These are phyloP conservation scores for Stictonetta naevosa DNA, from an alignment of 2,113 vertebrate genomes.

Conservation along the genomic window DNA sequence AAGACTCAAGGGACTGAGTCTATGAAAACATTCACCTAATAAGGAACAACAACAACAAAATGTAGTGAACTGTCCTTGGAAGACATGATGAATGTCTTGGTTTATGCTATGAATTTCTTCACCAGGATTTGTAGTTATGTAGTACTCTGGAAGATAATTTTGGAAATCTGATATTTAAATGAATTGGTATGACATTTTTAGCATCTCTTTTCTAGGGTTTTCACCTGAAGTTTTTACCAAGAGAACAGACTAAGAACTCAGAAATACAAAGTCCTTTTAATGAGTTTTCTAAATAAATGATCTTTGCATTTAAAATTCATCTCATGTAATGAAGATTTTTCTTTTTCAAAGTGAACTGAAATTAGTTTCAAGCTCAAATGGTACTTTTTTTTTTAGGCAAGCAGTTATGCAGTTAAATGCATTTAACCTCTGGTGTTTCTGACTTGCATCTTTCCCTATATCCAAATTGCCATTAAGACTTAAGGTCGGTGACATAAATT, in stretches of 20 bases:
- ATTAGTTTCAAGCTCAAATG: neutral
- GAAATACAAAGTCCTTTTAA: neutral
- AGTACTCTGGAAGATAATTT: neutral
- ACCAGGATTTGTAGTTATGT: neutral
- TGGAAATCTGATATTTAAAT: neutral
- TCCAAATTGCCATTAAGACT: neutral
- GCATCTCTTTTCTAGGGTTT: neutral
- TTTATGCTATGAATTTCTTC: neutral
- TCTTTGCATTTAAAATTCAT: conserved; percentile 29
- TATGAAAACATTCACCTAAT: neutral
- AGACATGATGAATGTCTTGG: neutral
- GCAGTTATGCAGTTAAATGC: neutral
- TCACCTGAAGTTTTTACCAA: neutral
- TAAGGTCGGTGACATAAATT: neutral
- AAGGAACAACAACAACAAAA: neutral
- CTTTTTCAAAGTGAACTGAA: neutral
- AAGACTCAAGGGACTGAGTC: neutral
- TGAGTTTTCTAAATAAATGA: neutral
- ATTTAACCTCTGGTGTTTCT: conserved; percentile 2
- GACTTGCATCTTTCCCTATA: conserved; percentile 8
- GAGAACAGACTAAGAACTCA: neutral
- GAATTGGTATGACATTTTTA: neutral
- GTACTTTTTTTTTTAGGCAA: neutral
- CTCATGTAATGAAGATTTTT: neutral
- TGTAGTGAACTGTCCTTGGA: neutral